A percentile compares a stretch with the other conserved stretches of the same genome.
phyloP scores from a whole-genome alignment of 2,888 invertebrate species.

The Drosophila crucigera region DNA sequence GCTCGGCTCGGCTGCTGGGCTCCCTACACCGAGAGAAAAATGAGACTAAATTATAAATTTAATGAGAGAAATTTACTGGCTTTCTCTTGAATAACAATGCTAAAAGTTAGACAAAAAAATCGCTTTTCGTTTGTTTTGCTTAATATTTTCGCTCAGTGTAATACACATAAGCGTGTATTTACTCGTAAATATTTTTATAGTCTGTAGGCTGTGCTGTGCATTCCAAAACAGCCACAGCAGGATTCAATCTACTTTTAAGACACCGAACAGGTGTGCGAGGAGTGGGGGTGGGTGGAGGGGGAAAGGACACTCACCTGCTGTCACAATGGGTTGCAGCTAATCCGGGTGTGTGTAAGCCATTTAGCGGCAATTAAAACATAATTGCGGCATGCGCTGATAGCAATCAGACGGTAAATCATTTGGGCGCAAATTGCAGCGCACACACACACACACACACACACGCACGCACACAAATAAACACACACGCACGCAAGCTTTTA shows the following conservation, averaged over 20 bases:
- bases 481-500: not conserved
- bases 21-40: not conserved
- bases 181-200: constrained; percentile 83
- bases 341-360: constrained; percentile 75
- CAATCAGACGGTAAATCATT: constrained; percentile 73
- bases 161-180: constrained; percentile 55
- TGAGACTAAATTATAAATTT: not conserved
- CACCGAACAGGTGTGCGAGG: constrained; percentile 5
- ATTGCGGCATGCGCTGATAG: constrained; percentile 74
- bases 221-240: constrained; percentile 26
- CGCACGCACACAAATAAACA: constrained; percentile 10
- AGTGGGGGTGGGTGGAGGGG: not conserved
- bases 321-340: constrained; percentile 55
- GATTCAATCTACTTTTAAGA: constrained; percentile 65
- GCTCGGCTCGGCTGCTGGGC: constrained; percentile 1
- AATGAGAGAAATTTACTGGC: not conserved
- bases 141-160: constrained; percentile 6
- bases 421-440: constrained; percentile 51
- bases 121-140: not conserved
- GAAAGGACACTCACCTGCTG: constrained; percentile 50
- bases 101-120: not conserved
- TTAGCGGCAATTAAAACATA: constrained; percentile 78
- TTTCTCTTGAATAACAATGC: not conserved
- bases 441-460: constrained; percentile 17
- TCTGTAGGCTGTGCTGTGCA: constrained; percentile 41